These are phyloP conservation scores for Egretta garzetta DNA, from an alignment of 2,113 vertebrate species.

Conservation along the genomic window DNA sequence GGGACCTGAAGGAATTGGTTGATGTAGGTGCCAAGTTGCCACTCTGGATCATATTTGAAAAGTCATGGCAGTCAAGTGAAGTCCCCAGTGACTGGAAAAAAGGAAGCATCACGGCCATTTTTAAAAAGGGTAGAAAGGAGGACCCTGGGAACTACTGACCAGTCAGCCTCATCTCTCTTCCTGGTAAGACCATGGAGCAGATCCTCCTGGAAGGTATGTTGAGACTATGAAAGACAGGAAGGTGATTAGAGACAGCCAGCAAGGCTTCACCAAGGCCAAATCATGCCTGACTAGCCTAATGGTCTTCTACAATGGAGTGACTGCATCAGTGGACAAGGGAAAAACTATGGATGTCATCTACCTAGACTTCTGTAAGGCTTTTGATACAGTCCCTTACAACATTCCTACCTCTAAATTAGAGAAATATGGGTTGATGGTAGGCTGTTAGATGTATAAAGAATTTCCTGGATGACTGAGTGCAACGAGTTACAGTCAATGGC, in stretches of 20 bases:
- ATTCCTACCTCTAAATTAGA: neutral
- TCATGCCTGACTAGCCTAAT: neutral
- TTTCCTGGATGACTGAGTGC: no score
- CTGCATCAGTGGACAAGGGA: neutral
- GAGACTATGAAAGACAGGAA: neutral
- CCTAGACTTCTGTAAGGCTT: neutral
- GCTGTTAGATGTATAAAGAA: no score
- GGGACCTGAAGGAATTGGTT: neutral
- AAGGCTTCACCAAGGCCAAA: neutral
- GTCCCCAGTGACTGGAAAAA: neutral
- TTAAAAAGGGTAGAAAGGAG: neutral
- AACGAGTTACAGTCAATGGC: no score
- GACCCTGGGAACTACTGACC: no score
- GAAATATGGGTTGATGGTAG: neutral
- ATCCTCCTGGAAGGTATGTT: no score
- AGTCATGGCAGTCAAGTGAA: neutral
- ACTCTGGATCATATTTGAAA: neutral
- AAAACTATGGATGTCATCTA: neutral
- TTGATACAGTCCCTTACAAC: neutral
- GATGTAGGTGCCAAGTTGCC: neutral
- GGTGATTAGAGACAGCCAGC: neutral
- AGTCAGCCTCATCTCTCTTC: no score
- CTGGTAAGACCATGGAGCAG: no score
- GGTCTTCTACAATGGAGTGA: neutral
- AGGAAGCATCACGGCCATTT: accelerated